phyloP scores from a whole-genome alignment of 1,140 invertebrate species.

The Tribolium madens region DNA sequence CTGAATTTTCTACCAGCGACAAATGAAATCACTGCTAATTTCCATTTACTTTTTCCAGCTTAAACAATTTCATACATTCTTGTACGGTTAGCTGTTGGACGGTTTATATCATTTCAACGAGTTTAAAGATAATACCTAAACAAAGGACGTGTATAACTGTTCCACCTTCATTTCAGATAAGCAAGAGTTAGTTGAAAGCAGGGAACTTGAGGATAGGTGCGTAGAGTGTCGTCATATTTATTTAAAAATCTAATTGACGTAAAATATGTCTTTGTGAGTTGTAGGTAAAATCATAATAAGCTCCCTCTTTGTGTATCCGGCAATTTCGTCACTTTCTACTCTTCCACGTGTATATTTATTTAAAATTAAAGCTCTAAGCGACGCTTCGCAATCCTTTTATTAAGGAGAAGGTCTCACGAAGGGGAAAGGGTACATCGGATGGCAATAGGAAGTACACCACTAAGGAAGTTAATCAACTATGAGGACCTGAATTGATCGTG shows the following conservation, averaged over 20 bases:
- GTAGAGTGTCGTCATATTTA: conserved; percentile 7
- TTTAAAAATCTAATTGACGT: conserved; percentile 17
- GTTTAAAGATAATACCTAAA: background rate
- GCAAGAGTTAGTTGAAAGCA: background rate
- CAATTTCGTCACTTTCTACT: background rate
- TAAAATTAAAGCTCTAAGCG: conserved; percentile 21
- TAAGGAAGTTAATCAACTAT: conserved; percentile 34
- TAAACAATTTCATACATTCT: background rate
- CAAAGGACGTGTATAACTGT: conserved; percentile 12
- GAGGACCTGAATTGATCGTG: conserved; percentile 23
- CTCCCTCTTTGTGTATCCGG: conserved; percentile 18
- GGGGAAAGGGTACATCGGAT: background rate
- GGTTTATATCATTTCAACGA: too few species aligned
- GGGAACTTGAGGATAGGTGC: conserved; percentile 1
- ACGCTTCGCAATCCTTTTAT: background rate
- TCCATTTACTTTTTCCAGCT: background rate
- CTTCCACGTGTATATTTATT: conserved; percentile 9
- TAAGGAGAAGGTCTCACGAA: background rate
- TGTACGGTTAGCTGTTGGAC: too few species aligned
- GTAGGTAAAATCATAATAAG: conserved; percentile 15
- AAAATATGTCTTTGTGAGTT: conserved; percentile 14
- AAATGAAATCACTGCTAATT: conserved; percentile 29
- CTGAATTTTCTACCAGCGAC: conserved; percentile 21
- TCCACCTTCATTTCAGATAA: conserved; percentile 12
- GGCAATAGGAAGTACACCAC: background rate